phyloP scores from a whole-genome alignment of 2,888 invertebrate genomes.

The Allygus modestus region DNA sequence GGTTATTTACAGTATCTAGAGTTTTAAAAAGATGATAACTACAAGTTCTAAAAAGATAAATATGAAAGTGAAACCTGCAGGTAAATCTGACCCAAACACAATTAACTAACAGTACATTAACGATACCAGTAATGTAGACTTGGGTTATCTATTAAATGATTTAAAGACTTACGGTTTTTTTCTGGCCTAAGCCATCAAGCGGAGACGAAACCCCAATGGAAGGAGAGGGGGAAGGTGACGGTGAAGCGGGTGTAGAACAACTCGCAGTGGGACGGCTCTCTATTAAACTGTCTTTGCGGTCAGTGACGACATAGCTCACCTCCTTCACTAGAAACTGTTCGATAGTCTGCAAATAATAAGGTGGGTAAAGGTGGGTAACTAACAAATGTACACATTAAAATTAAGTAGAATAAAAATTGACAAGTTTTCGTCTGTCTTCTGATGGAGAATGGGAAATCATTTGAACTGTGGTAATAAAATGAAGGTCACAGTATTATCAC shows the following conservation, averaged over 20 bases:
- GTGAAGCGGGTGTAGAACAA: slow-evolving; percentile 33
- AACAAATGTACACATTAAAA: background rate
- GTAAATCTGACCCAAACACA: too few relatives aligned
- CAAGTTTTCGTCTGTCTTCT: background rate
- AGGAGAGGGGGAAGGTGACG: slow-evolving; percentile 42
- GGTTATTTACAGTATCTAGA: too few relatives aligned
- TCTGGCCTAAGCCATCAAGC: slow-evolving; percentile 67
- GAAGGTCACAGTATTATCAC: too few relatives aligned
- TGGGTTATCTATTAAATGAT: too few relatives aligned
- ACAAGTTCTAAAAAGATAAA: too few relatives aligned
- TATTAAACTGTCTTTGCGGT: slow-evolving; percentile 70
- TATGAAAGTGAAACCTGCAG: too few relatives aligned
- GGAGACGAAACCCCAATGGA: slow-evolving; percentile 64
- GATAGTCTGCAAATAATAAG: slow-evolving; percentile 75
- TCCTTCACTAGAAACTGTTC: slow-evolving; percentile 80
- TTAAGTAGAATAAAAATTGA: background rate
- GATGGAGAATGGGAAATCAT: background rate
- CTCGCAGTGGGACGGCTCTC: slow-evolving; percentile 11
- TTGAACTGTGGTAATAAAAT: background rate
- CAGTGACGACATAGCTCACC: slow-evolving; percentile 80
- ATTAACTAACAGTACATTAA: too few relatives aligned
- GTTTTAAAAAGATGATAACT: too few relatives aligned
- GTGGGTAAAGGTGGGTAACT: too few relatives aligned
- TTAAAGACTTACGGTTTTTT: slow-evolving; percentile 66
- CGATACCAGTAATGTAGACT: too few relatives aligned